Evolutionary conservation across 2,113 vertebrate species (phyloP), one percentile per base, ranked within the genome.

Genomic region (Microtus ochrogaster): DNA sequence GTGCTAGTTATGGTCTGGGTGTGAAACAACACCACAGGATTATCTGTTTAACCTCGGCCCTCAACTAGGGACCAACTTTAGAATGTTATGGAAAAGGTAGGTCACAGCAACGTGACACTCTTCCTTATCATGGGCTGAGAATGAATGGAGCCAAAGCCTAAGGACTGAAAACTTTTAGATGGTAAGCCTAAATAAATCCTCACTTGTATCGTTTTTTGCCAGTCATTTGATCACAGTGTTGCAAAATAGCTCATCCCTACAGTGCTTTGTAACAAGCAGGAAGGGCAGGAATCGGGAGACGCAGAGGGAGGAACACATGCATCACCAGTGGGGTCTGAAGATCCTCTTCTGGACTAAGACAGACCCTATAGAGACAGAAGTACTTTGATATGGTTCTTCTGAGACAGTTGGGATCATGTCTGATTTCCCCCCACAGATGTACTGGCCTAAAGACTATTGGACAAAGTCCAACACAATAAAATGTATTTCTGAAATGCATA

Each of bases 401-500:
- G 33, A 63, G 44, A 76, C 33, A 94, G 65, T 0, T 9, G 28
- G 12, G 61, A 30, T 65, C 65, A 70, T 65, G 12, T 13, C 30
- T 41, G 16, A 39, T 76, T 65, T 6, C 55, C 17, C 55, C 55
- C 36, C 44, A 58, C 44, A 49, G 81, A 93, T 47, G 24, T 3
- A 76, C 14, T 36, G 19, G 68, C 28, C 3, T 74, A 9, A 39
- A 24, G 78, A 65, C 17, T 39, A 89, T 17, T 12, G 22, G 65
- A 68, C 36, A 94, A 65, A 89, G 66, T 85, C 49, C 16, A 78
- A 36, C 36, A 83, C 91, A 78, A 28, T 33, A 39, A 77, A 70
- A 92, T 44, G 5, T 21, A 87, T 17, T 93, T 93, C 73, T 93
- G 39, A 90, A 91, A 87, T 49, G 74, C 41, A 72, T 41, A 90